These are phyloP conservation scores for Orthosia gracilis DNA, from an alignment of 2,888 invertebrate species.

Conservation along the genomic window DNA sequence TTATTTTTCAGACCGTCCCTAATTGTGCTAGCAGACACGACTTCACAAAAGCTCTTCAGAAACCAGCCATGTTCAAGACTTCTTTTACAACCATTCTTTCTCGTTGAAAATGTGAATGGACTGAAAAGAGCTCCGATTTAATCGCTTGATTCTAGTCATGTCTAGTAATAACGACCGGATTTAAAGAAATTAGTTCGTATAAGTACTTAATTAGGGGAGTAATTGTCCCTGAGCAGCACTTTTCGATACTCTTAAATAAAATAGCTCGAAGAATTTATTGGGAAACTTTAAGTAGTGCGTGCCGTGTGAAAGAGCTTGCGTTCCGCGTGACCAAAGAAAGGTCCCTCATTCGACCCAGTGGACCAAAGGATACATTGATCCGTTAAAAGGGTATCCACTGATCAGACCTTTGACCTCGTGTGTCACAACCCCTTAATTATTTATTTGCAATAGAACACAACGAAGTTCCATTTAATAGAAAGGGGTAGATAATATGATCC, in stretches of 20 bases:
- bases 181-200: slow-evolving; percentile 40
- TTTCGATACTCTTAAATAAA: slow-evolving; percentile 10
- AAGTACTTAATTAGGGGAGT: slow-evolving; percentile 34
- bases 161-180: slow-evolving; percentile 46
- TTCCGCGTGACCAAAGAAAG: slow-evolving; percentile 3
- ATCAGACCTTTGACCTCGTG: slow-evolving; percentile 2
- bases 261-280: not conserved
- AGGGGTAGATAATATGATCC: not conserved
- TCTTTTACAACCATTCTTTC: slow-evolving; percentile 11
- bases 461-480: not conserved
- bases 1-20: not conserved
- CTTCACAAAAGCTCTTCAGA: slow-evolving; percentile 16
- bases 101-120: slow-evolving; percentile 30
- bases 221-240: slow-evolving; percentile 23
- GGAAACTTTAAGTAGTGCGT: slow-evolving; percentile 6
- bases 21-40: not conserved
- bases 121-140: slow-evolving; percentile 14
- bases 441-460: slow-evolving; percentile 10
- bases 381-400: slow-evolving; percentile 14
- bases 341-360: slow-evolving; percentile 10
- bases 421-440: slow-evolving; percentile 3
- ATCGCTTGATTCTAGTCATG: slow-evolving; percentile 47
- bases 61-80: slow-evolving; percentile 1
- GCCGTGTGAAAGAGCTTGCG: not conserved
- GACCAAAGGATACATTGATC: slow-evolving; percentile 16